phyloP scores from a whole-genome alignment of 2,797 vertebrate genomes.

The Clamator glandarius region DNA sequence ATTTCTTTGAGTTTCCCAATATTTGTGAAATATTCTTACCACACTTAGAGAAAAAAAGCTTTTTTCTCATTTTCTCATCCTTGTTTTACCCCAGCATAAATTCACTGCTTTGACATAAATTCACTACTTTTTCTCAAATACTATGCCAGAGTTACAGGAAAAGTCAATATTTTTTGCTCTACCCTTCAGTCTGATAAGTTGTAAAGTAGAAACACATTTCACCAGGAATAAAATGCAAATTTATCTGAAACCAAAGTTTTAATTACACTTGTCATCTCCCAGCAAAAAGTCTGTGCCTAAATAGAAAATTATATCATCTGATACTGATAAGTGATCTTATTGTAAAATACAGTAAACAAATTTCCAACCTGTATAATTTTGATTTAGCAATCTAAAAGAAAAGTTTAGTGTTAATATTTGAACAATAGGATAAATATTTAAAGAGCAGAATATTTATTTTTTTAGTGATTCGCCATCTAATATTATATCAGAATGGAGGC shows the following conservation, averaged over 20 bases:
- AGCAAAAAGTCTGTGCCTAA: conserved; percentile 25
- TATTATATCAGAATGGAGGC: background rate
- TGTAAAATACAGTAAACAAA: conserved; percentile 42
- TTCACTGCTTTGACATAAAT: background rate
- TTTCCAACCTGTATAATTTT: background rate
- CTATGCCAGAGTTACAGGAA: background rate
- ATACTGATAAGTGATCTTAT: conserved; percentile 1
- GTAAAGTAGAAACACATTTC: background rate
- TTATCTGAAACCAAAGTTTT: conserved; percentile 23
- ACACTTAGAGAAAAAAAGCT: background rate
- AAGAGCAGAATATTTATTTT: background rate
- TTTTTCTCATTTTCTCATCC: background rate
- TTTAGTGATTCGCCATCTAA: background rate
- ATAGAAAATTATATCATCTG: background rate
- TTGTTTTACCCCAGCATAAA: background rate
- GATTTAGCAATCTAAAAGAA: conserved; percentile 3
- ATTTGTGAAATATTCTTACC: no score
- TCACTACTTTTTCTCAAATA: background rate
- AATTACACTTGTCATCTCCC: conserved; percentile 46
- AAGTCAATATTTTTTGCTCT: background rate
- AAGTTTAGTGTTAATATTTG: conserved; percentile 44
- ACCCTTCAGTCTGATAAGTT: background rate
- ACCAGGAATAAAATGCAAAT: conserved; percentile 11
- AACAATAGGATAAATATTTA: conserved; percentile 28
- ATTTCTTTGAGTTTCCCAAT: background rate